phyloP scores from a whole-genome alignment of 2,797 vertebrate species.

The Tympanoctomys barrerae region DNA sequence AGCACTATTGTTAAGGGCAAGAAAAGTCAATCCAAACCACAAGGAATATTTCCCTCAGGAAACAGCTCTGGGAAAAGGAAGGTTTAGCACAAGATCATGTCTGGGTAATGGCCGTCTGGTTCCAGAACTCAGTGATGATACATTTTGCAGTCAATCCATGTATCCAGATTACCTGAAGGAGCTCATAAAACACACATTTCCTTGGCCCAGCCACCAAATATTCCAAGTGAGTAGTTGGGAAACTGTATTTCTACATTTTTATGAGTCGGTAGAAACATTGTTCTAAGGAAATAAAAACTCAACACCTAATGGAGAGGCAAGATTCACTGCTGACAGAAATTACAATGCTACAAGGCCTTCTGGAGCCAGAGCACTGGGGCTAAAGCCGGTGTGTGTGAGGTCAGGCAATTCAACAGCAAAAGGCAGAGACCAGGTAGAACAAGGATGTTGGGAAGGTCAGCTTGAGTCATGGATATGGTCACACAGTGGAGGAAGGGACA shows the following conservation, averaged over 20 bases:
- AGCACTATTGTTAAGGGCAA: background rate
- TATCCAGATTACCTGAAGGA: background rate
- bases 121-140: background rate
- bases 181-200: background rate
- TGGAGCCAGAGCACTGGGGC: background rate
- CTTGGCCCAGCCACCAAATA: background rate
- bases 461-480: background rate
- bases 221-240: background rate
- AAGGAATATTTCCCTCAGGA: slow-evolving; percentile 12
- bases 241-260: slow-evolving; percentile 46
- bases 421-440: background rate
- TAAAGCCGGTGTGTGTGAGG: background rate
- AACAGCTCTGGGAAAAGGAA: background rate
- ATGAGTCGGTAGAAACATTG: slow-evolving; percentile 9
- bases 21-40: background rate
- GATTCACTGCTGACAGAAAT: background rate
- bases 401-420: background rate
- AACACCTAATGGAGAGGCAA: background rate
- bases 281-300: slow-evolving; percentile 54
- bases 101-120: background rate
- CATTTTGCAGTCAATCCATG: background rate
- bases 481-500: background rate
- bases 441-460: background rate
- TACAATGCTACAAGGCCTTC: background rate
- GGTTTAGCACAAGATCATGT: background rate